Evolutionary conservation across 2,113 vertebrate genomes (phyloP).

Genomic region (Corythaixoides concolor): DNA sequence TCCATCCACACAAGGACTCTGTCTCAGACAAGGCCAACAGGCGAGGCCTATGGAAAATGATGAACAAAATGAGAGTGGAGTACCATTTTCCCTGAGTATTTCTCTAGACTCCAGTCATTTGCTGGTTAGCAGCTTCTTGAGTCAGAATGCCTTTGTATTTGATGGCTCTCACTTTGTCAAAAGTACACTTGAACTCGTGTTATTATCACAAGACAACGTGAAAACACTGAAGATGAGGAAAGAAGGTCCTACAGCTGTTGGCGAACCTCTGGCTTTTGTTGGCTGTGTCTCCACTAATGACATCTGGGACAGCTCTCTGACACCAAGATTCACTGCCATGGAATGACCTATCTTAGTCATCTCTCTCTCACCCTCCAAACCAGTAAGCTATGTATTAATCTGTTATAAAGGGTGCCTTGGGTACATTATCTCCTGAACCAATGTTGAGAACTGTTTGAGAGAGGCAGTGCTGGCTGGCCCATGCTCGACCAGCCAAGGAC

Average conservation of each 20-base stretch:
- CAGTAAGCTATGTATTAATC: background rate
- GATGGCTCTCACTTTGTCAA: background rate
- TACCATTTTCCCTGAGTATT: background rate
- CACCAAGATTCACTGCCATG: background rate
- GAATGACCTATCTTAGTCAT: background rate
- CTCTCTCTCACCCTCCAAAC: background rate
- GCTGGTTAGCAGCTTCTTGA: background rate
- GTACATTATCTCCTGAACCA: background rate
- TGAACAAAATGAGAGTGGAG: background rate
- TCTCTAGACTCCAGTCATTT: background rate
- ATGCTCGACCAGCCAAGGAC: background rate
- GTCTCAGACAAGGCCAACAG: background rate
- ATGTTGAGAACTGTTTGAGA: background rate
- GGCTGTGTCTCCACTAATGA: background rate
- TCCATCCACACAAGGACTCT: background rate
- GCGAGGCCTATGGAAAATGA: background rate
- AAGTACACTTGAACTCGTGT: background rate
- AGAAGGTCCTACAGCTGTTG: background rate
- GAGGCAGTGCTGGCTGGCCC: background rate
- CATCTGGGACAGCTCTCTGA: background rate
- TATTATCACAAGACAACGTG: background rate
- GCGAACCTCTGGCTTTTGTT: background rate
- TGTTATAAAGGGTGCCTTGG: background rate
- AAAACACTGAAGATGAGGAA: background rate
- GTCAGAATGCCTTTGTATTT: background rate